Base-by-base conservation (phyloP, 1,140 invertebrate species). In the Magallana angulata region DNA sequence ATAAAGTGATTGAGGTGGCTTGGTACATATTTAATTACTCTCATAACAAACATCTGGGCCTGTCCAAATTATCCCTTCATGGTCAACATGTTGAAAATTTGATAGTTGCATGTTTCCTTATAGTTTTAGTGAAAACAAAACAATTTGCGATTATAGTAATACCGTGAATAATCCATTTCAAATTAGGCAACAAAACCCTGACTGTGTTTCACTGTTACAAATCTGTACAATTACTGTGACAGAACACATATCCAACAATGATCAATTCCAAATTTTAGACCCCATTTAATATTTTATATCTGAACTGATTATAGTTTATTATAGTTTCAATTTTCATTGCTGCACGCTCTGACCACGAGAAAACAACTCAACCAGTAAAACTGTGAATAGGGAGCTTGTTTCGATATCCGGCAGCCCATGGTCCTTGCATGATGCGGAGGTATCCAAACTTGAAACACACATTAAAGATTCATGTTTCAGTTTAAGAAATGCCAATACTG, bases 51-150 rank as follows among this genome's bases (percentile, higher is more conserved):
- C 68, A 48, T 12, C 9, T 76, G 68, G 24, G 68, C 24, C 7
- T 12, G n/a, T 11, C 64, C 12, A 8, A 30, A 18, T 76, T 30
- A 76, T 30, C 24, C 68, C 24, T 11, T 30, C 36, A 76, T 76
- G 68, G 68, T 76, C 68, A 76, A 12, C 68, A 76, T 76, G 68
- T 76, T 76, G 8, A 76, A 71, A 76, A 76, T 76, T 3, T 76
- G 68, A 76, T 76, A 76, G 24, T 76, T 76, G 68, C 68, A 76
- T 76, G 68, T 24, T 76, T 8, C 24, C 30, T 18, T 36, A 7
- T 30, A 8, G 9, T 76, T 76, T 30, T 9, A 9, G 24, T 5
- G 68, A 48, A 48, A 11, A 18, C 2, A 11, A 76, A 76, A 76
- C 68, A 76, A 76, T 36, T 36, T 1, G 24, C 68, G 36, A 76